These are phyloP conservation scores for Sebastiscus albofasciatus DNA, from an alignment of 2,797 vertebrate genomes.

Conservation along the genomic window DNA sequence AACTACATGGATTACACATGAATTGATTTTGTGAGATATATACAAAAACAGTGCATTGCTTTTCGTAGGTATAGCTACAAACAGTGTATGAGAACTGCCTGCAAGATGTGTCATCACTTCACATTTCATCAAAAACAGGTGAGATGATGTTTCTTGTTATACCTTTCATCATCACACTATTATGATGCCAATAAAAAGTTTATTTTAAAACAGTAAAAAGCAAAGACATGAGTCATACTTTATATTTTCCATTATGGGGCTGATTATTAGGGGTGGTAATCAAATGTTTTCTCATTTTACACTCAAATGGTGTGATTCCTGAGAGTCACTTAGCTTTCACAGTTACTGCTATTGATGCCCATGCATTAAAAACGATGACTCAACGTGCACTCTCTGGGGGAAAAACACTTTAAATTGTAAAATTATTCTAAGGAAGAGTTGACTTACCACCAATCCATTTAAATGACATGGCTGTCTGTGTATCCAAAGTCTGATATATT, in stretches of 20 bases:
- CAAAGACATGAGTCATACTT: not conserved
- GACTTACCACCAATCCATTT: not conserved
- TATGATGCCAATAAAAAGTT: not conserved
- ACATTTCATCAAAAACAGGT: not conserved
- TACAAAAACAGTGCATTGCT: no score
- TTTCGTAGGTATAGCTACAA: no score
- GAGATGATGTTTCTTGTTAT: not conserved
- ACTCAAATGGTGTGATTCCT: not conserved
- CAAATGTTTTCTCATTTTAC: not conserved
- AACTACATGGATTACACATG: no score
- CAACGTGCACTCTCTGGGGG: not conserved
- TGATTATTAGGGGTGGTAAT: not conserved
- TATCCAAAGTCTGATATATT: not conserved
- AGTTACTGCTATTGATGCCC: not conserved
- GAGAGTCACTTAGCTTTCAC: not conserved
- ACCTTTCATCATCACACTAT: not conserved
- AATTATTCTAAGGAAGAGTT: not conserved
- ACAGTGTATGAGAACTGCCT: no score
- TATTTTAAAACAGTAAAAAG: not conserved
- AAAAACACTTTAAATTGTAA: not conserved
- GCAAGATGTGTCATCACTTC: not conserved
- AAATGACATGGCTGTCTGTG: not conserved
- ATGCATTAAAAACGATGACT: not conserved
- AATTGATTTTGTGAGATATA: no score
- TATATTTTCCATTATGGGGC: not conserved